A percentile compares a stretch with the other conserved stretches of the same genome.
These are phyloP conservation scores for Tanytarsus gracilentus DNA, from an alignment of 2,888 invertebrate genomes.

Conservation along the genomic window DNA sequence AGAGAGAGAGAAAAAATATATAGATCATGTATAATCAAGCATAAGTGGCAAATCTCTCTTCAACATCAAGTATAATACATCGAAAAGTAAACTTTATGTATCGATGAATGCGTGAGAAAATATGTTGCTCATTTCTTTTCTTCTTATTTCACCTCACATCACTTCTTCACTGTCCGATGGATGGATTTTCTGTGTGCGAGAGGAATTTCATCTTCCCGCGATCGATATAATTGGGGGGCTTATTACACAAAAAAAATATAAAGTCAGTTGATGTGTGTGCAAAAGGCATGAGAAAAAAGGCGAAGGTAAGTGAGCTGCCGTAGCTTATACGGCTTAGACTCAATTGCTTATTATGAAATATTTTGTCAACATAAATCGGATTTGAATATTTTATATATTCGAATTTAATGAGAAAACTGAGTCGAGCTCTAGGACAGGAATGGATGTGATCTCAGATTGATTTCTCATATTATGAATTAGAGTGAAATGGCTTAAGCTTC, in stretches of 20 bases:
- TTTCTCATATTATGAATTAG: conserved; percentile 9
- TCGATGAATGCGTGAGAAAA: conserved; percentile 28
- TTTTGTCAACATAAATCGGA: conserved; percentile 28
- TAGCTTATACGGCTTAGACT: conserved; percentile 1
- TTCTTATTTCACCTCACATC: conserved; percentile 1
- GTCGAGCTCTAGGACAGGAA: no score
- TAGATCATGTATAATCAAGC: conserved; percentile 28
- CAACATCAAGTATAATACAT: conserved; percentile 12
- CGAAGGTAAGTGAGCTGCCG: not conserved
- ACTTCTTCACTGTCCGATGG: not conserved
- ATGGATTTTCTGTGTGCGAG: conserved; percentile 10
- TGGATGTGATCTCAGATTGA: not conserved
- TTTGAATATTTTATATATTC: conserved; percentile 8
- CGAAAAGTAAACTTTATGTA: conserved; percentile 28
- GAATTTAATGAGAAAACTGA: no score
- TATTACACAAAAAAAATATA: conserved; percentile 8
- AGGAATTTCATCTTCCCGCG: conserved; percentile 28
- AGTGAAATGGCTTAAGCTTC: conserved; percentile 10
- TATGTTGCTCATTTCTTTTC: conserved; percentile 13
- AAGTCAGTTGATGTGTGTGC: not conserved
- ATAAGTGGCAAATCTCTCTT: conserved; percentile 28
- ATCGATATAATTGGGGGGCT: conserved; percentile 26
- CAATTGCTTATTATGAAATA: conserved; percentile 20
- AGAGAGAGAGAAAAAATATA: conserved; percentile 11
- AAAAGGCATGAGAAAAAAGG: conserved; percentile 1